Evolutionary conservation across 2,113 vertebrate genomes (phyloP), one percentile per base, ranked within the genome.

Genomic region (Marcusenius ussheri): DNA sequence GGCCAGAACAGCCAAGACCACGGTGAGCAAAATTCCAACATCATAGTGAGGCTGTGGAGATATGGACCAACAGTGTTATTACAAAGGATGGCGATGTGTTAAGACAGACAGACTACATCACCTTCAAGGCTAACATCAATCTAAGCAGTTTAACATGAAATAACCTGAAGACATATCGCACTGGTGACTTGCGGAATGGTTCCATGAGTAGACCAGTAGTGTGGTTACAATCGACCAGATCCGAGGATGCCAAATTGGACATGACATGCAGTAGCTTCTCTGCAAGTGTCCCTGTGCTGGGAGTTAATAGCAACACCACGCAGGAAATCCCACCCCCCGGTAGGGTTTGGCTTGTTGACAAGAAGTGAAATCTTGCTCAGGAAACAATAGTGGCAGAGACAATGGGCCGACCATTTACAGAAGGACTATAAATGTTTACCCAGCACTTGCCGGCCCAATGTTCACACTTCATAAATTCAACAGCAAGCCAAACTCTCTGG

Each of bases 21-120:
- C 97, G 0, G 98, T 99, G 93, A 98, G 96, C 90, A 99, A 96
- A 92, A 99, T 99, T 90, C 97, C 98, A 85, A 99, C 96, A 0
- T 99, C 98, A 0, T 99, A 98, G 92, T 98, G 96, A 89, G 96
- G 96, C 98, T 99, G 95, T 47, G 92, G 87, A 66, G 91, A 80
- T 15, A 90, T n/a, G 42, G 24, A 84, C 39, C 45, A 46, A 66
- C 77, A 19, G 62, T 8, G 6, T 58, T 58, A 53, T n/a, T 56
- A 27, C 50, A 88, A 39, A 7, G 17, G 35, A 24, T 74, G 17
- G 3, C 35, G 5, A 17, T 42, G n/a, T 45, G 24, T 83, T 45
- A 27, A 83, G 62, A 11, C n/a, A 70, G n/a, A 70, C n/a, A 27
- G n/a, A 31, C 62, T 11, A 31, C n/a, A 11, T 27, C 9, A 66